Base-by-base conservation (phyloP, 2,113 vertebrate genomes). In the Lamprotornis superbus region DNA sequence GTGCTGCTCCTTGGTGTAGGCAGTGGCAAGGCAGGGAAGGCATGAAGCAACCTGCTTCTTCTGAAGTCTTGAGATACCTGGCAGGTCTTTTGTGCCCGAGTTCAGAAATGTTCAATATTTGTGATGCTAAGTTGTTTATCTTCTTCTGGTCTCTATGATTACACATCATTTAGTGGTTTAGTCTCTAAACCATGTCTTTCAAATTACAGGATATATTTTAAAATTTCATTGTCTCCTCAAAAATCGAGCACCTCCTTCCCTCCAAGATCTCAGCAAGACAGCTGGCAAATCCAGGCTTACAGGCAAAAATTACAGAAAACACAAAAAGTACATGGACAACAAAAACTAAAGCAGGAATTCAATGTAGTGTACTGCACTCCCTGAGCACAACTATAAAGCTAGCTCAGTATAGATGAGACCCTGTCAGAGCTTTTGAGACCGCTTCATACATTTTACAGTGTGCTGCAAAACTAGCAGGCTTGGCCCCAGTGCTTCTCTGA, bases 391-490 rank as follows among this genome's bases (percentile, higher is more conserved):
- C 44, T 61, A 46, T 64, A 91, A 61, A 27, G 25, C 39, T 71
- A 60, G 37, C 61, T 76, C 55, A 71, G 47, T 68, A 60, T 15
- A 90, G 84, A 94, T 74, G 59, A 94, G 61, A 86, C 35, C 14
- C 49, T 78, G 73, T 61, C 84, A 89, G 82, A 91, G 76, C 69
- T 89, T 95, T 82, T 90, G 91, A 94, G 93, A 75, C 21, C 61
- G 87, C 79, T 83, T 90, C 84, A 88, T 90, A n/a, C 64, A 89
- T 94, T 92, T 84, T 96, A 88, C 82, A 89, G 79, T 50, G 57
- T 86, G 76, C 46, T 70, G 63, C 65, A 89, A 85, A 95, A 84
- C 56, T 76, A 91, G 83, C 52, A 90, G 81, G 52, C 76, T 95
- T 83, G 68, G 93, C 74, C 64, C 20, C 57, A 28, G 63, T 27